phyloP scores from a whole-genome alignment of 2,888 invertebrate species.

The Nebria brevicollis region DNA sequence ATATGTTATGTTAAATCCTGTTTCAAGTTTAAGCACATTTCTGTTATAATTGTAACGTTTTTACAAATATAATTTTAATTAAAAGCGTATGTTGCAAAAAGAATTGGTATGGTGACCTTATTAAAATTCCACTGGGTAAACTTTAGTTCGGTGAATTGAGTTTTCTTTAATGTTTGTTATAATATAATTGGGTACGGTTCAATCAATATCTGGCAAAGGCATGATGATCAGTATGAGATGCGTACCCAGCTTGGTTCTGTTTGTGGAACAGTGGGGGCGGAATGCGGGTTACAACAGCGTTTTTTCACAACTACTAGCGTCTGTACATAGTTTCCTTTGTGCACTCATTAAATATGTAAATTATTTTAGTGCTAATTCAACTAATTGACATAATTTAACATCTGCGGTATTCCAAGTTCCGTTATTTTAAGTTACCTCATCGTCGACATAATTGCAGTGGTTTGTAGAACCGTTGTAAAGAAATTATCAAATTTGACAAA shows the following conservation, averaged over 20 bases:
- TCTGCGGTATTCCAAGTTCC: not conserved
- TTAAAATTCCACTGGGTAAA: conserved; percentile 40
- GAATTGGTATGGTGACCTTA: conserved; percentile 2
- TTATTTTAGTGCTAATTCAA: conserved; percentile 35
- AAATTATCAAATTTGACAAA: too few relatives aligned
- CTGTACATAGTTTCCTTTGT: not conserved
- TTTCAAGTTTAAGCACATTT: too few relatives aligned
- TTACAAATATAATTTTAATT: not conserved
- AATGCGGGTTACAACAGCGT: not conserved
- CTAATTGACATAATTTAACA: conserved; percentile 23
- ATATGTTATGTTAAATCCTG: too few relatives aligned
- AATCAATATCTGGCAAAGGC: conserved; percentile 26
- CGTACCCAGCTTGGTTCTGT: not conserved
- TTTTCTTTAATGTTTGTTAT: conserved; percentile 44
- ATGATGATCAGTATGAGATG: not conserved
- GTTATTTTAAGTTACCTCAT: not conserved
- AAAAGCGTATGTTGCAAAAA: not conserved
- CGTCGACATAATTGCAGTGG: not conserved
- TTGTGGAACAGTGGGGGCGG: not conserved
- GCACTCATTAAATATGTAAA: conserved; percentile 38
- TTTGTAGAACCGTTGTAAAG: not conserved
- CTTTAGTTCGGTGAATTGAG: conserved; percentile 25
- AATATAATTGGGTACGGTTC: conserved; percentile 41
- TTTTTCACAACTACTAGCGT: not conserved
- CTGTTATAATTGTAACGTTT: too few relatives aligned